Evolutionary conservation across 2,113 vertebrate species (phyloP), one percentile per base, ranked within the genome.

Genomic region (Chloebia gouldiae): DNA sequence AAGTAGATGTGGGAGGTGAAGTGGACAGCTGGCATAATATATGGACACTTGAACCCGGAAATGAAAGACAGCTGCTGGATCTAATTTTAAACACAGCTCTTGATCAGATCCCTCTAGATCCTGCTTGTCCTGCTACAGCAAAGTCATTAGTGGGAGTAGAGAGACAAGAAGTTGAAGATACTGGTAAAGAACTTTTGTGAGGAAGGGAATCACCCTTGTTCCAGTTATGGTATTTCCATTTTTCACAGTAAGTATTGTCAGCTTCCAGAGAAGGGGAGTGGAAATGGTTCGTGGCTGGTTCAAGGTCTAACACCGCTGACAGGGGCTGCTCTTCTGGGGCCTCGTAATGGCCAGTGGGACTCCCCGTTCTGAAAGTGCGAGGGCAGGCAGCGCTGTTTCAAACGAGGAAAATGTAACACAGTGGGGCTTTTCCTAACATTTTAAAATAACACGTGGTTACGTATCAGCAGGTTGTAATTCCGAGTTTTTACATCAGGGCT

Each of bases 11-110:
- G 33, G 39, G 17, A 35, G 40, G 35, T 35, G 60, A 23, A 94
- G 71, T 30, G 76, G 93, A 50, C 79, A 92, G 84, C 92, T 96
- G 94, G 78, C 40, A 70, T 61, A 61, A 73, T 65, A 54, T 27
- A 76, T 6, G 1, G 93, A 88, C 76, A 92, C 40, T 93, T 90
- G 92, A 95, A 88, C 84, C 65, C 8, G 9, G 89, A 96, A 95
- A 92, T 0, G 31, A 93, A 90, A 87, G 85, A 82, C 96, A 97
- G 96, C 95, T 97, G 97, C 92, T 89, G 40, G 65, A 49, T 94
- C 96, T 97, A 97, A 97, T 96, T 97, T 97, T 97, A 97, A 96
- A 97, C 92, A 65, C n/a, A 89, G 86, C 37, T 91, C 64, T 80
- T 22, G 50, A 40, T 76, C 69, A 44, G 90, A 76, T 90, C 78